Evolutionary conservation across 2,113 vertebrate species (phyloP).

Genomic region (Nothocercus julius): DNA sequence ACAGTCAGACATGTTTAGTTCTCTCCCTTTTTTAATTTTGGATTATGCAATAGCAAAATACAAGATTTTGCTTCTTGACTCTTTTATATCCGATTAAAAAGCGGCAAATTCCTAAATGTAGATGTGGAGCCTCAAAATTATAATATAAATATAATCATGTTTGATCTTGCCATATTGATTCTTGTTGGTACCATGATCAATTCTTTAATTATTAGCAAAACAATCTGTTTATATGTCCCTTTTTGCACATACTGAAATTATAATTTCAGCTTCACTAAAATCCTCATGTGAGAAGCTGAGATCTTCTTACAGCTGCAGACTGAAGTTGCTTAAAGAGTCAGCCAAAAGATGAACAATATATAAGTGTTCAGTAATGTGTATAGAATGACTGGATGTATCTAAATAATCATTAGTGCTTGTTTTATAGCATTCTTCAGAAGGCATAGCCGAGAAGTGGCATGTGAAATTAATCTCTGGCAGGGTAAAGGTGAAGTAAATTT

Average conservation of each 20-base stretch:
- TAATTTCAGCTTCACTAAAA: too few species aligned
- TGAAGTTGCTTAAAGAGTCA: not conserved
- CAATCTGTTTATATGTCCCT: not conserved
- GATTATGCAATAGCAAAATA: not conserved
- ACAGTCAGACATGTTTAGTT: not conserved
- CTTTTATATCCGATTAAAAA: not conserved
- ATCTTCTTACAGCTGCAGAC: not conserved
- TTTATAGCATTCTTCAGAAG: not conserved
- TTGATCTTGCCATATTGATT: not conserved
- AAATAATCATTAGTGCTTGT: not conserved
- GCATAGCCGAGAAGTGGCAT: not conserved
- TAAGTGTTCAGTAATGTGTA: not conserved
- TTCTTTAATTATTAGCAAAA: not conserved
- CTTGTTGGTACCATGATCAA: not conserved
- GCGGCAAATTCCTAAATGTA: not conserved
- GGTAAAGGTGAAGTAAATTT: constrained; percentile 7
- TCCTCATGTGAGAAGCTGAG: not conserved
- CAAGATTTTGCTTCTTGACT: not conserved
- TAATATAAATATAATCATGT: not conserved
- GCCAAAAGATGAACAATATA: not conserved
- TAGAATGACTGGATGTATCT: not conserved
- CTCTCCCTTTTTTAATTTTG: not conserved
- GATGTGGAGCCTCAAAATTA: not conserved
- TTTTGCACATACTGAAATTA: not conserved
- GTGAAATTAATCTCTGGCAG: not conserved